These are phyloP conservation scores for Sphyrna mokarran DNA, from an alignment of 2,113 vertebrate genomes.

Conservation along the genomic window DNA sequence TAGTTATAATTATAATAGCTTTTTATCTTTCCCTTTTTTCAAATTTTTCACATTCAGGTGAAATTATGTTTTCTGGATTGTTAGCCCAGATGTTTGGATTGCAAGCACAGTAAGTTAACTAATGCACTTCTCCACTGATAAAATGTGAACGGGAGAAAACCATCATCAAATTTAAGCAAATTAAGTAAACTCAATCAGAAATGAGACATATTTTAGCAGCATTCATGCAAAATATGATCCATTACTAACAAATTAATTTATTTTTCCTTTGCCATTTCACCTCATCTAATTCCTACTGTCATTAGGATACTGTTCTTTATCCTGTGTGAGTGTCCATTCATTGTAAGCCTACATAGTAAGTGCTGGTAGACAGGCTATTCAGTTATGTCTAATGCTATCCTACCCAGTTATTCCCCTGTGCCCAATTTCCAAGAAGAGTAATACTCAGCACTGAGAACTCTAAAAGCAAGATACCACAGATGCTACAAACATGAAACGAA, in stretches of 20 bases:
- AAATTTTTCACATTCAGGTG: background rate
- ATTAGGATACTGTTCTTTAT: background rate
- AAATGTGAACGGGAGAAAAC: background rate
- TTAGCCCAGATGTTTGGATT: background rate
- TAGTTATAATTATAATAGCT: background rate
- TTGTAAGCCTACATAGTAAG: background rate
- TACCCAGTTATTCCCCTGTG: background rate
- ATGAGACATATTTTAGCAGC: background rate
- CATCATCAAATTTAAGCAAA: background rate
- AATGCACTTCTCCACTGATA: background rate
- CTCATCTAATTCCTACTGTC: background rate
- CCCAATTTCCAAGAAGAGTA: background rate
- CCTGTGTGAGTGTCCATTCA: background rate
- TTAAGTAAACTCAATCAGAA: background rate
- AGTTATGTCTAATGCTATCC: background rate
- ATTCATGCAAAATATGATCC: background rate
- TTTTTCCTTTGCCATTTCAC: background rate
- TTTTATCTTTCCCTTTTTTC: background rate
- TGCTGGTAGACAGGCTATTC: background rate
- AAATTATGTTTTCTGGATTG: background rate
- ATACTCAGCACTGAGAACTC: background rate
- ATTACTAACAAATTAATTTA: background rate
- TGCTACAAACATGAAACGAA: background rate
- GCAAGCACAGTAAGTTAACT: background rate
- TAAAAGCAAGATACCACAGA: background rate